phyloP scores from a whole-genome alignment of 2,888 invertebrate species.

The Tanypteryx hageni region DNA sequence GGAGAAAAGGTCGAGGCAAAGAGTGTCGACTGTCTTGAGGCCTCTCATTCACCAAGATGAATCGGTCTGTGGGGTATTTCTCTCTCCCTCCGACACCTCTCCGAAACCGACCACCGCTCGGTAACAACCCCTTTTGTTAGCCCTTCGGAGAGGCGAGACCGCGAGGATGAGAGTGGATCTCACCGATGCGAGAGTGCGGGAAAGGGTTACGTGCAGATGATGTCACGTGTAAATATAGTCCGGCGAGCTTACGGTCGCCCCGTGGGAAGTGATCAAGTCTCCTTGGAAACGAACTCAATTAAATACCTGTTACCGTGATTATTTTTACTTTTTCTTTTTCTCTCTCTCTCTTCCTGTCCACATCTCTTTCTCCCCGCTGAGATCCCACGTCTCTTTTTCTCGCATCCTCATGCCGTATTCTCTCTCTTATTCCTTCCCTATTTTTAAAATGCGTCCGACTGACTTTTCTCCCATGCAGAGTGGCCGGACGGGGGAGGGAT shows the following conservation, averaged over 20 bases:
- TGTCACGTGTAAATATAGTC: conserved; percentile 1
- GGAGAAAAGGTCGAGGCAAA: background rate
- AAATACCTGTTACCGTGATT: background rate
- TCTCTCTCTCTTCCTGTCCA: too few species aligned
- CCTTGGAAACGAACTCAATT: background rate
- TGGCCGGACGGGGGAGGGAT: conserved; percentile 19
- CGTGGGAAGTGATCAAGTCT: background rate
- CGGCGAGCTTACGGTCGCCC: background rate
- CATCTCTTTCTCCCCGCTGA: too few species aligned
- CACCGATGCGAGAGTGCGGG: background rate
- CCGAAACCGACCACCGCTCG: background rate
- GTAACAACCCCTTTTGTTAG: conserved; percentile 1
- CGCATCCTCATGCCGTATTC: background rate
- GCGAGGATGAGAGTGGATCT: background rate
- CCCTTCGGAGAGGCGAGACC: background rate
- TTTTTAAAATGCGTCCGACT: conserved; percentile 29
- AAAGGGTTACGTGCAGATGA: background rate
- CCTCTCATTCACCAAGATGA: conserved; percentile 19
- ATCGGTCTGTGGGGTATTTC: background rate
- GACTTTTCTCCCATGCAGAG: conserved; percentile 35
- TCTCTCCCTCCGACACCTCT: background rate
- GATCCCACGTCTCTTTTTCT: background rate
- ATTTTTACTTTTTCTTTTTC: background rate
- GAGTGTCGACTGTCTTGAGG: background rate
- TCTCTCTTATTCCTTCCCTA: background rate